Base-by-base conservation (phyloP, 2,113 vertebrate genomes). In the Cyprinodon brontotheroides region DNA sequence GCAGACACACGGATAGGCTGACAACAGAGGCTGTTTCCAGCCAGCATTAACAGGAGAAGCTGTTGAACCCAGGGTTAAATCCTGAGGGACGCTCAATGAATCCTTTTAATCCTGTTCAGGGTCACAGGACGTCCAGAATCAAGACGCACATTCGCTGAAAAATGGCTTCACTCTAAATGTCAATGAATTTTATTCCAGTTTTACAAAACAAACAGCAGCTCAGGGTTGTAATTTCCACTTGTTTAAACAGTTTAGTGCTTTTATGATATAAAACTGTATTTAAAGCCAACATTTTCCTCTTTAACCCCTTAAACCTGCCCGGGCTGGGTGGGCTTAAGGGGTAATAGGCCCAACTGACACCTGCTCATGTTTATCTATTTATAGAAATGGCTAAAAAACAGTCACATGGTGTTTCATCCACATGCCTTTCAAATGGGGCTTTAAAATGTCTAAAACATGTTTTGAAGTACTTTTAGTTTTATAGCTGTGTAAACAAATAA, bases 1-100 rank as follows among this genome's bases (percentile, higher is more conserved):
- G 73, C 29, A 3, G 20, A 70, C 15, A 7, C 43, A 68, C 36
- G 7, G 17, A 9, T 57, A 8, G 6, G 15, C 50, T 9, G 5
- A n/a, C 20, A 57, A 57, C 43, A 45, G 43, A 45, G 43, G 62
- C 79, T 64, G 13, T 67, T 87, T 88, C 78, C 62, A 78, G 84
- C 89, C 40, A 70, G 65, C 79, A 83, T 83, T 81, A 87, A 72
- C 66, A 77, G 61, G 65, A 89, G 48, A 65, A 78, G 74, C 72
- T 84, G 68, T 88, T 79, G 70, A 73, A 71, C 82, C 83, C 39
- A 86, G 71, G 72, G 72, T 74, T 29, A 75, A 36, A 78, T 74
- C 74, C 71, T 71, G 36, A 69, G 53, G 63, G 83, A 82, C 67
- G 29, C 68, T 75, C 68, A 41, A 14, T 2, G 3, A 65, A 63